Base-by-base conservation (phyloP, 2,797 vertebrate species). In the Betta splendens region DNA sequence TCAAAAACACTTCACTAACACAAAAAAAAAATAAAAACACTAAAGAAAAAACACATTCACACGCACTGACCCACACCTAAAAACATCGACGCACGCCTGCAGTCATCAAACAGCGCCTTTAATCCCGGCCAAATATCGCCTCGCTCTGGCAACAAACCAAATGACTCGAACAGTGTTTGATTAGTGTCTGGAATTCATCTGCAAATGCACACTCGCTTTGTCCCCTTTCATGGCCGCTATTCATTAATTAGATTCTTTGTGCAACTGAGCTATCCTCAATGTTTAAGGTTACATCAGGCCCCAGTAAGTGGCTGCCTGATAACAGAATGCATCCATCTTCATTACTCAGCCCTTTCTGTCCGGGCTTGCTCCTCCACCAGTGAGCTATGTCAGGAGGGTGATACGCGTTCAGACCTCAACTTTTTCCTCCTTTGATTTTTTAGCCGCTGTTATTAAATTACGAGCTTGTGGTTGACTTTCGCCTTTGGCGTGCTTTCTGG, bases 251-350 rank as follows among this genome's bases (percentile, higher is more conserved):
- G 93, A 91, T 89, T 91, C 91, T 94, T 93, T 95, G 94, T 94
- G 94, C 92, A 94, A 94, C 90, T 87, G 93, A 95, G 94, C 94
- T 94, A 93, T 95, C 95, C 92, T 91, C 92, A 87, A 89, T 95
- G 95, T 96, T 97, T 97, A 97, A 97, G 95, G 95, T 96, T 95
- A 95, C 93, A 94, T 96, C 95, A 94, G 93, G 92, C 92, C 90
- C 85, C 89, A 91, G 94, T 95, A 97, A 97, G 95, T 93, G 94
- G 94, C 91, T 93, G 91, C 85, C 93, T 95, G 96, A 97, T 98
- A 98, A 96, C 93, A 92, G 93, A 92, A 93, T 77, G 87, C 94
- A 97, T 98, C 95, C 92, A 93, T 98, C 96, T 98, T 97, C 95
- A 96, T 98, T 97, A 97, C 90, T 91, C 84, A 89, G 90, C 90